Percentiles rank a stretch among this genome's conserved stretches.
Evolutionary conservation across 2,888 invertebrate species (phyloP).

Genomic region (Nebria salina): DNA sequence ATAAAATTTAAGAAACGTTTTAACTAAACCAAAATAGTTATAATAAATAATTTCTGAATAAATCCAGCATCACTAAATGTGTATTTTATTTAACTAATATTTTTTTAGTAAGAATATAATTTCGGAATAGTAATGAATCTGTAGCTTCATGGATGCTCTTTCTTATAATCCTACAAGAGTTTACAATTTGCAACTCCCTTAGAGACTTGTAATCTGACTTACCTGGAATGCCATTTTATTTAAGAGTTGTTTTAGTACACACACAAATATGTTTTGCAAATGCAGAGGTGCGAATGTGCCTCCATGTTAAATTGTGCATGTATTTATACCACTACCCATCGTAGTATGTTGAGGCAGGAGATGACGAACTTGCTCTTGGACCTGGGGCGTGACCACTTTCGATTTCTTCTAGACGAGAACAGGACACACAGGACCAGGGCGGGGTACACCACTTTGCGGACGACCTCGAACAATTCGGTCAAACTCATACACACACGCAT

Average conservation of each 20-base stretch:
- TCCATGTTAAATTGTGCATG: background rate
- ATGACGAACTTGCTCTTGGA: background rate
- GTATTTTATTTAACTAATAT: no score
- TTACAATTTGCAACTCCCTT: background rate
- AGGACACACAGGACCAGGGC: background rate
- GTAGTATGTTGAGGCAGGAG: background rate
- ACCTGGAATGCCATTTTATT: background rate
- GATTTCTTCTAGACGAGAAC: background rate
- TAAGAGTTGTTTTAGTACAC: background rate
- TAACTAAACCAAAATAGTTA: no score
- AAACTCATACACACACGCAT: background rate
- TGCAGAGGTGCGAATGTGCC: background rate
- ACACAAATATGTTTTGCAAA: background rate
- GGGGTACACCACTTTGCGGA: background rate
- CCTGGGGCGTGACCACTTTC: slow-evolving; percentile 1
- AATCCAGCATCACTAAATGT: no score
- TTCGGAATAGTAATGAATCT: no score
- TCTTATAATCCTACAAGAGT: no score
- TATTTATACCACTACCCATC: background rate
- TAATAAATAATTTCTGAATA: no score
- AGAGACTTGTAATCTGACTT: background rate
- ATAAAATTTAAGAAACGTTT: no score
- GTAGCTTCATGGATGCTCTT: no score
- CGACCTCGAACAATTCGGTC: background rate
- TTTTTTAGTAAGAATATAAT: no score